Conservation (phyloP, 1,140 invertebrate genomes). For the Drosophila ohnishii region DNA sequence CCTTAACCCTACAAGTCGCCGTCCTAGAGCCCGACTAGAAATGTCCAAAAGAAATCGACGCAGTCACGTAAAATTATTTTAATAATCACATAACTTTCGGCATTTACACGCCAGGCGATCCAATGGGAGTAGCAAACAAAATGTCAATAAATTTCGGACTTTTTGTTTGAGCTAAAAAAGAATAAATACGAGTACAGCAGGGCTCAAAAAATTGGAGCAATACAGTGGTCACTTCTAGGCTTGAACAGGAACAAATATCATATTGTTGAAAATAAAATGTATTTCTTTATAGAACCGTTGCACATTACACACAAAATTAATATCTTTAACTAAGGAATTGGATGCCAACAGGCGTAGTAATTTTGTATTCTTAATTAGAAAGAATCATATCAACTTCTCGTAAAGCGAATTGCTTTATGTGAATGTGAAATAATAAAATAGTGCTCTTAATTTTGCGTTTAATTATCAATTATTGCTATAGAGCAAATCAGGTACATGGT, state of each 20-base stretch:
- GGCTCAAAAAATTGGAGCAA: neutral
- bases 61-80: constrained; percentile 82
- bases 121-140: constrained; percentile 67
- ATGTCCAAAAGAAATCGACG: constrained; percentile 76
- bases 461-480: too few relatives aligned
- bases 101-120: constrained; percentile 73
- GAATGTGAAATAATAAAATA: too few relatives aligned
- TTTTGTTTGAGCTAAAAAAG: constrained; percentile 31
- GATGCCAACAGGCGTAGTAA: too few relatives aligned
- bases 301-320: too few relatives aligned
- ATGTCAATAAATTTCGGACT: constrained; percentile 70
- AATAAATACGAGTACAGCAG: constrained; percentile 2
- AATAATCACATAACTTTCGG: constrained; percentile 81
- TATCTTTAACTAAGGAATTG: too few relatives aligned
- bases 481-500: too few relatives aligned
- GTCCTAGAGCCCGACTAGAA: constrained; percentile 17
- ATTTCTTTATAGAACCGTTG: too few relatives aligned
- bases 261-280: too few relatives aligned
- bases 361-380: too few relatives aligned
- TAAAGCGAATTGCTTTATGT: too few relatives aligned
- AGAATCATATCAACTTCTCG: too few relatives aligned
- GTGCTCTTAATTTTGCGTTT: too few relatives aligned
- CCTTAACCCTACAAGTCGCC: constrained; percentile 7
- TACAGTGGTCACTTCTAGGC: neutral
- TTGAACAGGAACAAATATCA: neutral